phyloP scores from a whole-genome alignment of 2,888 invertebrate species.

The Plebejus argus region DNA sequence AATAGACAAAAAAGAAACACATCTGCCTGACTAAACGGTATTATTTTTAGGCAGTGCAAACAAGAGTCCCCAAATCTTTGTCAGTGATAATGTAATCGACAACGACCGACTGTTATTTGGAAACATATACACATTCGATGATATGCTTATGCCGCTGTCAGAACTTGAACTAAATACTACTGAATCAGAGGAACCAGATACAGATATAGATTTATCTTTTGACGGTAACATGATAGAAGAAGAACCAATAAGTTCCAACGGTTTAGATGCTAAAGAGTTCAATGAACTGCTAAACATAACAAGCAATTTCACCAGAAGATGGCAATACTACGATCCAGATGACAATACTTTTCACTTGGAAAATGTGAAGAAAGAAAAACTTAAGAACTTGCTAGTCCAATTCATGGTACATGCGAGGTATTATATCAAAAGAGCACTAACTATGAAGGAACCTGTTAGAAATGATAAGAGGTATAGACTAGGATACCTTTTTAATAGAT shows the following conservation, averaged over 20 bases:
- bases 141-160: slow-evolving; percentile 39
- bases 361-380: slow-evolving; percentile 34
- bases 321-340: slow-evolving; percentile 37
- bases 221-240: slow-evolving; percentile 29
- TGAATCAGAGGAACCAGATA: slow-evolving; percentile 28
- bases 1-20: neutral
- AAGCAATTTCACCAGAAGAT: slow-evolving; percentile 38
- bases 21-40: neutral
- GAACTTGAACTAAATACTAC: slow-evolving; percentile 31
- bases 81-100: slow-evolving; percentile 40
- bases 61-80: slow-evolving; percentile 14
- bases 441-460: slow-evolving; percentile 40
- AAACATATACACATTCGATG: slow-evolving; percentile 41
- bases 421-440: slow-evolving; percentile 48
- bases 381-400: slow-evolving; percentile 40
- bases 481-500: slow-evolving; percentile 55
- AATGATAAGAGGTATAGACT: slow-evolving; percentile 50
- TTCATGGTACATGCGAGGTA: slow-evolving; percentile 51
- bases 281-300: slow-evolving; percentile 40
- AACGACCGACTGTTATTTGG: slow-evolving; percentile 40
- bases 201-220: neutral
- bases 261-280: slow-evolving; percentile 40
- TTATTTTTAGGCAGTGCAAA: slow-evolving; percentile 30
- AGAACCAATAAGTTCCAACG: slow-evolving; percentile 26
- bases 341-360: slow-evolving; percentile 34